A percentile compares a stretch with the other conserved stretches of the same genome.
Conservation (phyloP, 1,140 invertebrate species). For the Aphis craccivora region DNA sequence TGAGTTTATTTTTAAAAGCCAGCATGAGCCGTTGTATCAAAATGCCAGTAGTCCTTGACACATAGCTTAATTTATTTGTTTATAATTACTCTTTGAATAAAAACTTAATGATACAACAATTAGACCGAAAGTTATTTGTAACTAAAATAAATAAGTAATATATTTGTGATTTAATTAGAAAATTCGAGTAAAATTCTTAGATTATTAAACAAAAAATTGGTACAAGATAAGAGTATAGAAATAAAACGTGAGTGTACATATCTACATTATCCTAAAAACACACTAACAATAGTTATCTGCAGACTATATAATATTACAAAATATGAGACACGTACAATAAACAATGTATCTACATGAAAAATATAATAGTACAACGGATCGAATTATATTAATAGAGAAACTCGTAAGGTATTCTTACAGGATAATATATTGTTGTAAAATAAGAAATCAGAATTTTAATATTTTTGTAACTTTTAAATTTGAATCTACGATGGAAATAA, state of each 20-base stretch:
- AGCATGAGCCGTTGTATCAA: not conserved
- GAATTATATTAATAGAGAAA: not conserved
- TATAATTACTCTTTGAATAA: not conserved
- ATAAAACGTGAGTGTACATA: not conserved
- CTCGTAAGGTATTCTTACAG: not conserved
- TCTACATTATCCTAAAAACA: not conserved
- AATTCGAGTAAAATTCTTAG: not conserved
- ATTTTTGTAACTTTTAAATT: not conserved
- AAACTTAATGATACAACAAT: not conserved
- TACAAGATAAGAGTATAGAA: not conserved
- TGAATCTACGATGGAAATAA: not conserved
- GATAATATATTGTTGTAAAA: not conserved
- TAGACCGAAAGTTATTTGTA: not conserved
- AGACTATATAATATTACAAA: not conserved
- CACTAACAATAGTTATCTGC: not conserved
- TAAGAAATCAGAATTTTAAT: not conserved
- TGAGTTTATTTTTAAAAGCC: constrained; percentile 34
- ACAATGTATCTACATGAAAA: not conserved
- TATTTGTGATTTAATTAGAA: not conserved
- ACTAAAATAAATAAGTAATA: not conserved
- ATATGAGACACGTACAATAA: not conserved
- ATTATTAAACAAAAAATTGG: not conserved
- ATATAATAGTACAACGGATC: constrained; percentile 7
- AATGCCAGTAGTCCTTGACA: constrained; percentile 37
- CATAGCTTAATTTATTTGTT: not conserved